Percentiles rank a stretch among this genome's conserved stretches.
phyloP scores from a whole-genome alignment of 2,888 invertebrate species.

The Lasioglossum lativentre region DNA sequence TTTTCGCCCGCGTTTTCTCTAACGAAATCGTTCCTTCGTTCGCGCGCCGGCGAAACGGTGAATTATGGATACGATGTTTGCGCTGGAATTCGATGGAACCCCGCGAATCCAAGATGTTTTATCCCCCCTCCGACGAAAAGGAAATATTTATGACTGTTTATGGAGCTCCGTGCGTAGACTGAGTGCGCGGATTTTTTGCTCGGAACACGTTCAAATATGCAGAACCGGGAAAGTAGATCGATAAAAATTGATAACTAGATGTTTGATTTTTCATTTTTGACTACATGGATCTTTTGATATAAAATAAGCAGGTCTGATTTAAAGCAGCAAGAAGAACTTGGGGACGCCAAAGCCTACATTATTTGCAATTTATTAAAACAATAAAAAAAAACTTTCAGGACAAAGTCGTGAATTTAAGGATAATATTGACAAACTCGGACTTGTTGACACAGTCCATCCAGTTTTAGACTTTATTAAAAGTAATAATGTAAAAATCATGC shows the following conservation, averaged over 20 bases:
- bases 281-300: no score
- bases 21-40: conserved; percentile 21
- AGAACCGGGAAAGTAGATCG: background rate
- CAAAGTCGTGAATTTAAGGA: background rate
- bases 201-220: background rate
- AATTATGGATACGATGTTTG: conserved; percentile 11
- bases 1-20: conserved; percentile 24
- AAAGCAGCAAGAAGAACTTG: no score
- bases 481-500: background rate
- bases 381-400: background rate
- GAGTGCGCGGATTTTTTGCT: background rate
- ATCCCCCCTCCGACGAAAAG: background rate
- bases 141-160: conserved; percentile 12
- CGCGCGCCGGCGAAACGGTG: background rate
- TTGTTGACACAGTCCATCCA: background rate
- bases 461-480: background rate
- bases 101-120: background rate
- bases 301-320: no score
- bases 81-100: background rate
- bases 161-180: background rate
- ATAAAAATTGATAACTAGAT: background rate
- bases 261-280: background rate
- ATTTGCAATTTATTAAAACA: background rate
- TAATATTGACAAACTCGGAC: background rate
- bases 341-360: background rate